Evolutionary conservation across 2,797 vertebrate genomes (phyloP), one percentile per base, ranked within the genome.

Genomic region (Enteromius treurensis): DNA sequence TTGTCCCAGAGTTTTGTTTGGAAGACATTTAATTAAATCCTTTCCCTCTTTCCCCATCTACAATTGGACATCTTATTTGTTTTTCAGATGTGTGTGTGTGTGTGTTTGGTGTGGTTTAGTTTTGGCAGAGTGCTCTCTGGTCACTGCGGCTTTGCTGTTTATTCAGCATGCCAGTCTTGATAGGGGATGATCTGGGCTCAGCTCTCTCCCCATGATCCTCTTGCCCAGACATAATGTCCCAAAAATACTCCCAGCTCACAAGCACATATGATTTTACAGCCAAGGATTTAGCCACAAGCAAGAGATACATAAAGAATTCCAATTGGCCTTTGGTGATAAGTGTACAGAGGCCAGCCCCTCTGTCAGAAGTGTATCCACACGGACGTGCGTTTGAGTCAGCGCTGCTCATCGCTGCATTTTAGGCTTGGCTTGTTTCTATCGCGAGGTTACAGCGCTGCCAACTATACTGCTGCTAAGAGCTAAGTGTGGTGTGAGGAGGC

Each of bases 141-240:
- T 84, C 79, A 58, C 82, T 51, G 14, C 42, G 83, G 70, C 77
- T 84, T 89, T 89, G 88, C 85, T 85, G 83, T 88, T 85, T 0
- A 53, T 86, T 88, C 85, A 29, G 78, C 67, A 29, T 73, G 82
- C 79, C 51, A 49, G 49, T 78, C 15, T 86, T 86, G 90, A 92
- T 87, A 90, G 86, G 90, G 91, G 89, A 88, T 78, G 90, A 92
- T 89, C 89, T 88, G 80, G 34, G 86, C 82, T 89, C 86, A 9
- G 81, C 78, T 78, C 11, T 37, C 79, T 42, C 83, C 79, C 78
- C 85, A 83, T 9, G 26, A 71, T 87, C 86, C 79, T 71, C 51
- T 83, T 70, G 21, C 88, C 84, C 76, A 58, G 34, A 26, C 82
- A 83, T 88, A 87, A 88, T 90, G 88, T 80, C 87, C 87, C 87